A percentile compares a stretch with the other conserved stretches of the same genome.
Conservation (phyloP, 2,113 vertebrate species). For the Corydoras sp. region DNA sequence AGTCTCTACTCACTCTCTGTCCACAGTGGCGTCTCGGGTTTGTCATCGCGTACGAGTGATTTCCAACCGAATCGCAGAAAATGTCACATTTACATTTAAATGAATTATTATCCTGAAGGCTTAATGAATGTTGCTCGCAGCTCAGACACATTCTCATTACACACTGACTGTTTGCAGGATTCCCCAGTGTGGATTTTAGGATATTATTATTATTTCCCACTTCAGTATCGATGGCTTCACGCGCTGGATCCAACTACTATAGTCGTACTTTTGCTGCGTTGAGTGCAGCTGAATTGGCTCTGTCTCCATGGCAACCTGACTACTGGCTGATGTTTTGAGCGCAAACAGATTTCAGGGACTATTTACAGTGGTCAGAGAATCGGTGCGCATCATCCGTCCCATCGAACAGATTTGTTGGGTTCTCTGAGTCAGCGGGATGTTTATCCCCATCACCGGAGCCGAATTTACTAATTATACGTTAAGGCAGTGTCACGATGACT, state of each 20-base stretch:
- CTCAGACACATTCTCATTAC: not conserved
- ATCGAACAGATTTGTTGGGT: too few relatives aligned
- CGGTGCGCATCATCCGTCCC: not conserved
- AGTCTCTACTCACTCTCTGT: too few relatives aligned
- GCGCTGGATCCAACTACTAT: slow-evolving; percentile 25
- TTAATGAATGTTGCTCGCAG: not conserved
- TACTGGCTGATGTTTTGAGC: slow-evolving; percentile 31
- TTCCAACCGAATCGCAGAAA: not conserved
- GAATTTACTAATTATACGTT: slow-evolving; percentile 5
- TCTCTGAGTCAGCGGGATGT: not conserved
- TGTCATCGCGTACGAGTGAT: not conserved
- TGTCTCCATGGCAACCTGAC: slow-evolving; percentile 44
- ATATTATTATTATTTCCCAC: not conserved
- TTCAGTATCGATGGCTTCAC: not conserved
- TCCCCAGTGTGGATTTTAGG: not conserved
- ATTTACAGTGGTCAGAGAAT: slow-evolving; percentile 22
- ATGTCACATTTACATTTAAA: not conserved
- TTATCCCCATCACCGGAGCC: not conserved
- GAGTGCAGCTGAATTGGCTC: slow-evolving; percentile 30
- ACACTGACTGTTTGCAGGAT: not conserved
- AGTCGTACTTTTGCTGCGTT: slow-evolving; percentile 24
- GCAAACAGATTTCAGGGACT: slow-evolving; percentile 22
- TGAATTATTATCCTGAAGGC: not conserved
- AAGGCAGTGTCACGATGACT: not conserved
- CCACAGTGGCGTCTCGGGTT: too few relatives aligned